phyloP scores from a whole-genome alignment of 2,797 vertebrate species.

The Hippocampus kuda region DNA sequence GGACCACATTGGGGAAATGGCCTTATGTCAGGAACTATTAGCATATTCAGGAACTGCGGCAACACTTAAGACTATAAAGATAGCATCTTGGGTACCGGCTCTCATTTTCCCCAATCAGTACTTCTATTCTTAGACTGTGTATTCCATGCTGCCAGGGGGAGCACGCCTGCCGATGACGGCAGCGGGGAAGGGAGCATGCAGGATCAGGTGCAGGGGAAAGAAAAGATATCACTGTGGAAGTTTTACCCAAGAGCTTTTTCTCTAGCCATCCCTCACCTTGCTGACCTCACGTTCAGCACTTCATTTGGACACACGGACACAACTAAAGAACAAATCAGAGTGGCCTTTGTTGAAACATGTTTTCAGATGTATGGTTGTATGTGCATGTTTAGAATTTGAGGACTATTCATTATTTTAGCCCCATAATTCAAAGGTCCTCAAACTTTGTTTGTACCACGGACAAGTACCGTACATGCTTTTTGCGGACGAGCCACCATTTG shows the following conservation, averaged over 20 bases:
- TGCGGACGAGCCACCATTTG: too few relatives aligned
- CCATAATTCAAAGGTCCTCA: background rate
- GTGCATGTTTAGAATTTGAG: constrained; percentile 10
- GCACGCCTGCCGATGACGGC: constrained; percentile 13
- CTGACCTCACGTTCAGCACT: constrained; percentile 27
- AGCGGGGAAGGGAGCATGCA: background rate
- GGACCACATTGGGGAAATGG: constrained; percentile 8
- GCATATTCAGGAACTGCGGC: constrained; percentile 23
- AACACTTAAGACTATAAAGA: constrained; percentile 20
- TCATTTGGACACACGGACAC: constrained; percentile 3
- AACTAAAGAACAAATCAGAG: constrained; percentile 1
- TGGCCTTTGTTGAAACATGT: constrained; percentile 9
- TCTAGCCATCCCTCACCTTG: constrained; percentile 18
- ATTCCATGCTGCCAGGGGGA: constrained; percentile 31
- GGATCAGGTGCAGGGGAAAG: constrained; percentile 25
- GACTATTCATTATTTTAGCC: constrained; percentile 21
- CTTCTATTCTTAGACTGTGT: constrained; percentile 36
- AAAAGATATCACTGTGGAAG: constrained; percentile 27
- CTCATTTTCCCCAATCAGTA: constrained; percentile 33
- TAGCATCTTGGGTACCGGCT: constrained; percentile 7
- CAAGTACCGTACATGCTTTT: too few relatives aligned
- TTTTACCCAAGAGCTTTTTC: constrained; percentile 30
- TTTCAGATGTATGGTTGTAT: background rate
- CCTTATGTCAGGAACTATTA: constrained; percentile 35
- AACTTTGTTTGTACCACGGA: background rate